Evolutionary conservation across 1,140 invertebrate genomes (phyloP).

Genomic region (Camponotus floridanus): DNA sequence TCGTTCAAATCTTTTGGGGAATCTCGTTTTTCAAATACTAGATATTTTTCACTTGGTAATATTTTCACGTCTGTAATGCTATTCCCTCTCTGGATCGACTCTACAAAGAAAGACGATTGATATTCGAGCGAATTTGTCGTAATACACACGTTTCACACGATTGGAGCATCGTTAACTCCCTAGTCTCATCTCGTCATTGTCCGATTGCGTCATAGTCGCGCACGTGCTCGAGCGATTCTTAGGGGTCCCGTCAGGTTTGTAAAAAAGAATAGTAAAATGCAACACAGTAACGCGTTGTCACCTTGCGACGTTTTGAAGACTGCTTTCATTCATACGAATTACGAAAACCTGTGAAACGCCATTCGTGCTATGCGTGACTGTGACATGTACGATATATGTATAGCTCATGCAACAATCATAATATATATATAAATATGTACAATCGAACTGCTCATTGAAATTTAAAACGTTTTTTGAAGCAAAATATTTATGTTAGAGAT

Average conservation of each 20-base stretch:
- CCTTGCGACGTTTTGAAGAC: not conserved
- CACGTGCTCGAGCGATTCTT: conserved; percentile 58
- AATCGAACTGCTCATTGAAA: not conserved
- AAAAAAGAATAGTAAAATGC: conserved; percentile 47
- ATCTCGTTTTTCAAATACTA: not conserved
- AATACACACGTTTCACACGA: conserved; percentile 50
- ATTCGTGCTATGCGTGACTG: conserved; percentile 47
- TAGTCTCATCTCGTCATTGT: conserved; percentile 39
- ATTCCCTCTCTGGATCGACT: not conserved
- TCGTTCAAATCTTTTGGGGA: not conserved
- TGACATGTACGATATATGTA: conserved; percentile 15
- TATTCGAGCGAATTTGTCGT: conserved; percentile 26
- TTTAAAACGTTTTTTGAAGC: too few species aligned
- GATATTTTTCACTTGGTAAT: not conserved
- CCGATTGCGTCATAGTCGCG: conserved; percentile 45
- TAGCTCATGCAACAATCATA: not conserved
- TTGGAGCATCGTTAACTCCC: conserved; percentile 42
- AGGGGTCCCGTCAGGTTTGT: conserved; percentile 2
- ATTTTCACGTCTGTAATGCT: not conserved
- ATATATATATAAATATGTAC: not conserved
- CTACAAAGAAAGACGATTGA: conserved; percentile 42
- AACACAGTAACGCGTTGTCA: not conserved
- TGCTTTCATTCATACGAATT: conserved; percentile 52
- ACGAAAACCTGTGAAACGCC: conserved; percentile 14
- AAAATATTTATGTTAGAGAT: too few species aligned